Percentiles rank a stretch among this genome's conserved stretches.
Evolutionary conservation across 2,888 invertebrate species (phyloP).

Genomic region (Tetramorium bicarinatum): DNA sequence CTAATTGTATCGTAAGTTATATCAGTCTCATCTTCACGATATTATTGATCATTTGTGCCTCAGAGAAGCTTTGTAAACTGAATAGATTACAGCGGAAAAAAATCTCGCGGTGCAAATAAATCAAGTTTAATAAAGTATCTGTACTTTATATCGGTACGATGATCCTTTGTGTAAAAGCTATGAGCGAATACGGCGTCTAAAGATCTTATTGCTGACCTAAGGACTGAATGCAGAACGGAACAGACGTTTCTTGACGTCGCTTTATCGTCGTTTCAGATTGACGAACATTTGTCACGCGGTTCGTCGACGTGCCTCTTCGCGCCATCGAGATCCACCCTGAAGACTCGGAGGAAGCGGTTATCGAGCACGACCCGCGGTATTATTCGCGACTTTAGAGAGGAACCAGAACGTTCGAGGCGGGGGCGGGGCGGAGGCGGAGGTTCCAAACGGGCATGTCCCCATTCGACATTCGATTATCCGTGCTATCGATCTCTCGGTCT

Average conservation of each 20-base stretch:
- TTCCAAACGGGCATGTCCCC: not conserved
- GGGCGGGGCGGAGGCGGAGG: not conserved
- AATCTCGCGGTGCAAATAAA: not conserved
- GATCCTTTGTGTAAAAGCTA: not conserved
- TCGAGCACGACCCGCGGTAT: constrained; percentile 44
- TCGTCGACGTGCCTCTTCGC: constrained; percentile 40
- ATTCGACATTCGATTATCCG: constrained; percentile 46
- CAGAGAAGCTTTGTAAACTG: not conserved
- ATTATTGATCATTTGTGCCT: not conserved
- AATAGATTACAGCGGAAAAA: not conserved
- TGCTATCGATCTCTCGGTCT: constrained; percentile 39
- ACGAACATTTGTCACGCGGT: constrained; percentile 59
- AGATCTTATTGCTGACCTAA: not conserved
- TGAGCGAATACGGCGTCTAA: not conserved
- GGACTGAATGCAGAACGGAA: not conserved
- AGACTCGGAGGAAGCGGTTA: constrained; percentile 44
- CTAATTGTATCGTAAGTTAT: not conserved
- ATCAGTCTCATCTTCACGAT: not conserved
- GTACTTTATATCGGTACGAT: not conserved
- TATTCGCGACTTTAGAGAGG: constrained; percentile 54
- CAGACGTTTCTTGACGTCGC: constrained; percentile 21
- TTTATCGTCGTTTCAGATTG: constrained; percentile 42
- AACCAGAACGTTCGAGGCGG: constrained; percentile 14
- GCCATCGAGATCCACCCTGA: constrained; percentile 52
- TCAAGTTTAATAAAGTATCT: not conserved